Base-by-base conservation (phyloP, 2,113 vertebrate species). In the Mohoua ochrocephala region DNA sequence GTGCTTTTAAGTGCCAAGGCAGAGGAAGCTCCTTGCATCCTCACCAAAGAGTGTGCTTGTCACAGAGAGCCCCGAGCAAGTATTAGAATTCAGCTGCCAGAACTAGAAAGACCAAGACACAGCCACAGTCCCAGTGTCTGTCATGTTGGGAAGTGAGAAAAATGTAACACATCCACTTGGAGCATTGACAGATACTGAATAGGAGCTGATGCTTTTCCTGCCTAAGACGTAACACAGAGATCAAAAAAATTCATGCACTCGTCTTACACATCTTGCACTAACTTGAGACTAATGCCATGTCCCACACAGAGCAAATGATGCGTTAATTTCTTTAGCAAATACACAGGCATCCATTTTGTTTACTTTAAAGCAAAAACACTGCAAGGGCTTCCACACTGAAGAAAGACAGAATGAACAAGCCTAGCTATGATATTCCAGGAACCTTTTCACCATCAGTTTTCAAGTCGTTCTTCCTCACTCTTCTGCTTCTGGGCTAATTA, bases 111-210 rank as follows among this genome's bases (percentile, higher is more conserved):
- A 92, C 92, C 93, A 95, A 95, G 95, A 75, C 73, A 81, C 89
- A 96, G 91, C 86, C 83, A 73, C 75, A 95, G 91, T 92, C 91
- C 88, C 93, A 84, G 73, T 93, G 92, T 94, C 96, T 94, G 95
- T 94, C 96, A 94, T 87, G 68, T 89, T 91, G 93, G 88, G 65
- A 95, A 94, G 88, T 92, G 96, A 94, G 96, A 96, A 91, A 94
- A 93, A 95, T 75, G 83, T 94, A 96, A 97, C 95, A 92, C 65
- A 94, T 94, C 90, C 92, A 94, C 88, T 96, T 96, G 96, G 90
- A 97, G 85, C 90, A 81, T 1, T 86, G 95, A 94, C 96, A 96
- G 93, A 93, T 59, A 73, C 93, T 56, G 95, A 95, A 84, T 10
- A 44, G 56, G 67, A 93, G 69, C 79, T 93, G 90, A 86, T 88